Conservation (phyloP, 1,140 invertebrate genomes). For the Drosophila lini region DNA sequence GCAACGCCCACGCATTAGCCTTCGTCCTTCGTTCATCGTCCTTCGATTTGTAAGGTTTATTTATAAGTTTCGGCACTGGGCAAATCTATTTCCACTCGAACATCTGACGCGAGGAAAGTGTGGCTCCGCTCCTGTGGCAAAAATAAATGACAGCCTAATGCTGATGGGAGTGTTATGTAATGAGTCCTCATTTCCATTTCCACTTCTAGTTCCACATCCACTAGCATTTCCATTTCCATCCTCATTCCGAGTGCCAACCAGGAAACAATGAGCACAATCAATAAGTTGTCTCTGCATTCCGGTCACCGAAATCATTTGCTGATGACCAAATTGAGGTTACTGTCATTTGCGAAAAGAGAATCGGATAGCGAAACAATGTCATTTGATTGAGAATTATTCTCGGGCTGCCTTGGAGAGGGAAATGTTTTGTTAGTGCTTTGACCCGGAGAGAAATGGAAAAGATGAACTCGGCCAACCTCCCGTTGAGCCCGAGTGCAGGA, state of each 20-base stretch:
- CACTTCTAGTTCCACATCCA: constrained; percentile 10
- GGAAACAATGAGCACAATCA: constrained; percentile 58
- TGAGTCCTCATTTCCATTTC: constrained; percentile 39
- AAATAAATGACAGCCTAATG: constrained; percentile 44
- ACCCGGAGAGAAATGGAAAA: constrained; percentile 38
- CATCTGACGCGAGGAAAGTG: constrained; percentile 29
- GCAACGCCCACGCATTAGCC: constrained; percentile 44
- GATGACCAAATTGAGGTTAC: constrained; percentile 54
- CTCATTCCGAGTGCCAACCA: constrained; percentile 35
- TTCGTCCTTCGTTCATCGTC: constrained; percentile 16
- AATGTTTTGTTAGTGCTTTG: constrained; percentile 31
- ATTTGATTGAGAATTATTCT: constrained; percentile 55
- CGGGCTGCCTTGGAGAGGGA: neutral
- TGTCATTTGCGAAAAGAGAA: constrained; percentile 41
- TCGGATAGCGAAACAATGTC: constrained; percentile 50
- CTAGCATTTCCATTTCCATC: constrained; percentile 9
- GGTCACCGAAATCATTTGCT: constrained; percentile 59
- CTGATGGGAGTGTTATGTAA: constrained; percentile 63
- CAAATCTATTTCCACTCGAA: constrained; percentile 29
- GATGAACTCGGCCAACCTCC: constrained; percentile 32
- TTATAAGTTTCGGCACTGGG: constrained; percentile 35
- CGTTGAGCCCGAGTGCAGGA: constrained; percentile 17
- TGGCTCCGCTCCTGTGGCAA: constrained; percentile 16
- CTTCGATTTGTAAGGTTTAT: constrained; percentile 34
- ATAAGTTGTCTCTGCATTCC: constrained; percentile 54